Conservation (phyloP, 2,888 invertebrate species). For the Eupithecia subumbrata region DNA sequence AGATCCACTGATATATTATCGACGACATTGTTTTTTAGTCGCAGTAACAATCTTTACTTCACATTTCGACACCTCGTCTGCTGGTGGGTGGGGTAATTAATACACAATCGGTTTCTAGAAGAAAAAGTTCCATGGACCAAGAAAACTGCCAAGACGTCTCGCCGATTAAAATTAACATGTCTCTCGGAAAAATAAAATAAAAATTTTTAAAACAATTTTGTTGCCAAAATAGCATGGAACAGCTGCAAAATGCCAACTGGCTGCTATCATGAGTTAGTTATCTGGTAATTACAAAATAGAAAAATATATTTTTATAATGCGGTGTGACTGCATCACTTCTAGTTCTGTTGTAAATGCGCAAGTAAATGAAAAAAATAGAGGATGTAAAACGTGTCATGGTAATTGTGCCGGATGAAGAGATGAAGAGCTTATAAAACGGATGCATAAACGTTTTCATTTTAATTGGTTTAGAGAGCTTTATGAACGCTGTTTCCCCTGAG, state of each 20-base stretch:
- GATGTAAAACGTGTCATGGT: constrained; percentile 43
- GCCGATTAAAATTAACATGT: constrained; percentile 76
- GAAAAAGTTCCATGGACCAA: constrained; percentile 69
- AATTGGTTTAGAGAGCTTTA: not conserved
- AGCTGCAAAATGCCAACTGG: constrained; percentile 64
- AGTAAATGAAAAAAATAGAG: constrained; percentile 42
- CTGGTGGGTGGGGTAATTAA: constrained; percentile 68
- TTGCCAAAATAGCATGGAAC: constrained; percentile 75
- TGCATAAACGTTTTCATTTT: constrained; percentile 26
- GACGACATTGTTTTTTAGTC: constrained; percentile 9
- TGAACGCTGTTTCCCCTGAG: not conserved
- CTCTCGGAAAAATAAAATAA: constrained; percentile 71
- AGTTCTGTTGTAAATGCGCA: constrained; percentile 46
- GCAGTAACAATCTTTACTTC: constrained; percentile 17
- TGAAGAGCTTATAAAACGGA: constrained; percentile 42
- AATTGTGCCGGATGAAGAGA: constrained; percentile 48
- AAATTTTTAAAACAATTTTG: constrained; percentile 72
- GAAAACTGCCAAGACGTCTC: constrained; percentile 79
- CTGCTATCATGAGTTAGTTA: constrained; percentile 47
- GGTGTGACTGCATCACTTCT: constrained; percentile 34
- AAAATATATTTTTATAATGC: constrained; percentile 15
- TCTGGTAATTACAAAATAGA: constrained; percentile 42
- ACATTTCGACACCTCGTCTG: constrained; percentile 26
- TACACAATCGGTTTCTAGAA: constrained; percentile 68
- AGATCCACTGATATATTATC: not conserved